These are phyloP conservation scores for Apodemia mormo DNA, from an alignment of 2,888 invertebrate genomes.

Conservation along the genomic window DNA sequence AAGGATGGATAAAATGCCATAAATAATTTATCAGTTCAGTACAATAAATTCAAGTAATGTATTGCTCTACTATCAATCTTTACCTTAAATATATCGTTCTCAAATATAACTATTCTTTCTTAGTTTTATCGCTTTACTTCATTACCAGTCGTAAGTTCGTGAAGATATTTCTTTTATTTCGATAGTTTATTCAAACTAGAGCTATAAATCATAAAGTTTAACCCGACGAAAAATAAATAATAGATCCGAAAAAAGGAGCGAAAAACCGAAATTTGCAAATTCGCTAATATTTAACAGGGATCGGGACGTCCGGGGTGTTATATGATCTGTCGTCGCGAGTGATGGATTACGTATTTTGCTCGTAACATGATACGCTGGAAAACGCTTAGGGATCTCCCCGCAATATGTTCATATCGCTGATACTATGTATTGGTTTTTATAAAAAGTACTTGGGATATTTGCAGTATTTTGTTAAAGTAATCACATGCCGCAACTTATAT, in stretches of 20 bases:
- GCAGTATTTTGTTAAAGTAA: too few relatives aligned
- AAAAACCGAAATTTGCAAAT: constrained; percentile 39
- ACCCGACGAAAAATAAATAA: constrained; percentile 19
- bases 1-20: too few relatives aligned
- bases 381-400: constrained; percentile 34
- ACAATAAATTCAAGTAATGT: too few relatives aligned
- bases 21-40: too few relatives aligned
- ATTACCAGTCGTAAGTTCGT: not conserved
- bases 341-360: constrained; percentile 46
- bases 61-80: not conserved
- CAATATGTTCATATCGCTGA: constrained; percentile 30
- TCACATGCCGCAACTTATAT: too few relatives aligned
- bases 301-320: constrained; percentile 42
- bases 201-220: constrained; percentile 43
- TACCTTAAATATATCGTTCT: not conserved
- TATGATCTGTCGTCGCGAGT: constrained; percentile 49
- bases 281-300: constrained; percentile 39
- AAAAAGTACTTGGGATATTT: too few relatives aligned
- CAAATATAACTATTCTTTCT: not conserved
- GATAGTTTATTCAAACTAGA: constrained; percentile 12
- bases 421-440: not conserved
- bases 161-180: not conserved
- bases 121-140: constrained; percentile 15
- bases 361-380: constrained; percentile 38
- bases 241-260: constrained; percentile 38